phyloP scores from a whole-genome alignment of 2,888 invertebrate species.

The Heteromyza rotundicornis region DNA sequence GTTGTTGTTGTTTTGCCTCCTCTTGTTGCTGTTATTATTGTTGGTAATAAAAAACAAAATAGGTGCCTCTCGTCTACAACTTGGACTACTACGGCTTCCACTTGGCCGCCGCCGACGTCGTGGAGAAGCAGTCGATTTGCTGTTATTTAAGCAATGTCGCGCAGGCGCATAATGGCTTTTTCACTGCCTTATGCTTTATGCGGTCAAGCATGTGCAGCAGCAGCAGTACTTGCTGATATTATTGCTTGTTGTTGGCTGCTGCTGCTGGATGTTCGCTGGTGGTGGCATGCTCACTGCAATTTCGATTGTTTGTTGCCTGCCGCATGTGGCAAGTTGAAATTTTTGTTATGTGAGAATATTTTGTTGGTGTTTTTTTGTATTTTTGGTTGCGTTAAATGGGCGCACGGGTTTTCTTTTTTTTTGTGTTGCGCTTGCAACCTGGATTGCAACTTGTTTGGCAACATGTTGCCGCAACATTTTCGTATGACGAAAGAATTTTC shows the following conservation, averaged over 20 bases:
- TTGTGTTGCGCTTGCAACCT: neutral
- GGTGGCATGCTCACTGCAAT: slow-evolving; percentile 10
- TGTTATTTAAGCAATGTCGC: slow-evolving; percentile 41
- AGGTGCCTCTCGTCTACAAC: slow-evolving; percentile 30
- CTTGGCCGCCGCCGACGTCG: slow-evolving; percentile 2
- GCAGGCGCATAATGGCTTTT: slow-evolving; percentile 33
- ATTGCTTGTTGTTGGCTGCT: slow-evolving; percentile 31
- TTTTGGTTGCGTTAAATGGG: too few relatives aligned
- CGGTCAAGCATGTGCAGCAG: slow-evolving; percentile 47
- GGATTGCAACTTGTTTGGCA: neutral
- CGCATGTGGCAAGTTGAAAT: slow-evolving; percentile 44
- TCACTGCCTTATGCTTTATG: slow-evolving; percentile 52
- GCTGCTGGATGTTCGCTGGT: slow-evolving; percentile 34
- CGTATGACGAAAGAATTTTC: too few relatives aligned
- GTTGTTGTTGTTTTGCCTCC: slow-evolving; percentile 32
- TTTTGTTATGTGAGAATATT: slow-evolving; percentile 58
- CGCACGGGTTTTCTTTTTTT: slow-evolving; percentile 3
- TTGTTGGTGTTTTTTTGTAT: too few relatives aligned
- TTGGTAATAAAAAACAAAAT: slow-evolving; percentile 33
- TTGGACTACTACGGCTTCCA: neutral
- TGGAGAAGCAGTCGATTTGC: slow-evolving; percentile 22
- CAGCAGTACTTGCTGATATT: slow-evolving; percentile 12
- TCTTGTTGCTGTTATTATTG: too few relatives aligned
- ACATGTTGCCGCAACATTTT: slow-evolving; percentile 25
- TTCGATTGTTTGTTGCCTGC: slow-evolving; percentile 16